These are phyloP conservation scores for Dorcus parallelipipedus DNA, from an alignment of 2,888 invertebrate genomes.

Conservation along the genomic window DNA sequence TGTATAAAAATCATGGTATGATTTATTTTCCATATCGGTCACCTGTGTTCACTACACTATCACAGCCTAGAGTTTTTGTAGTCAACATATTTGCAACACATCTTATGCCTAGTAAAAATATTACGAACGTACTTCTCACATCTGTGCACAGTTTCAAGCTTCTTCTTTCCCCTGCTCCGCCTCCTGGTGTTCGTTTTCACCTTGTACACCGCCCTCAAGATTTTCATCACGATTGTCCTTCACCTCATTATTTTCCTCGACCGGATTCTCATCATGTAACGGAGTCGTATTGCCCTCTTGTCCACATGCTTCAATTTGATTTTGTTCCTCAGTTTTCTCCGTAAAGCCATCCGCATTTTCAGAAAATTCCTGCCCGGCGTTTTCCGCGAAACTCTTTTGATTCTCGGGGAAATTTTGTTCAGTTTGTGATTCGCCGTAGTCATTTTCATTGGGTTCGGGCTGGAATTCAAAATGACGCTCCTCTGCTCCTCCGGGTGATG, in stretches of 20 bases:
- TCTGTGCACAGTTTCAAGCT: conserved; percentile 1
- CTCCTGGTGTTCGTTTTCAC: conserved; percentile 1
- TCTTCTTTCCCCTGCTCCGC: conserved; percentile 2
- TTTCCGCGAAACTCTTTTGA: conserved; percentile 4
- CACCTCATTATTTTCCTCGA: neutral
- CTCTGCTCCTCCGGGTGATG: conserved; percentile 24
- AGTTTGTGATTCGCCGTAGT: conserved; percentile 3
- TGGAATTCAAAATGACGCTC: neutral
- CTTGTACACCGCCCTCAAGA: neutral
- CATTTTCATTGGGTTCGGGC: neutral
- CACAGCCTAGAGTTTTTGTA: conserved; percentile 38
- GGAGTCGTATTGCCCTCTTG: conserved; percentile 34
- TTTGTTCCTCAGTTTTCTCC: conserved; percentile 13
- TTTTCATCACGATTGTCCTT: conserved; percentile 1
- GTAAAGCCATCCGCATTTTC: conserved; percentile 16
- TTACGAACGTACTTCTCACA: neutral
- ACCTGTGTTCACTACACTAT: conserved; percentile 48
- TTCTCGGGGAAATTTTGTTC: conserved; percentile 2
- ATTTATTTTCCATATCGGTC: conserved; percentile 28
- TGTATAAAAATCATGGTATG: conserved; percentile 25
- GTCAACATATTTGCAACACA: conserved; percentile 35
- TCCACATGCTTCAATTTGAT: conserved; percentile 10
- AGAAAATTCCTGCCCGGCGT: conserved; percentile 9
- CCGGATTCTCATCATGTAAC: conserved; percentile 29
- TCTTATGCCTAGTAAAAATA: conserved; percentile 2